Base-by-base conservation (phyloP, 2,888 invertebrate genomes). In the Masnerella sp. region DNA sequence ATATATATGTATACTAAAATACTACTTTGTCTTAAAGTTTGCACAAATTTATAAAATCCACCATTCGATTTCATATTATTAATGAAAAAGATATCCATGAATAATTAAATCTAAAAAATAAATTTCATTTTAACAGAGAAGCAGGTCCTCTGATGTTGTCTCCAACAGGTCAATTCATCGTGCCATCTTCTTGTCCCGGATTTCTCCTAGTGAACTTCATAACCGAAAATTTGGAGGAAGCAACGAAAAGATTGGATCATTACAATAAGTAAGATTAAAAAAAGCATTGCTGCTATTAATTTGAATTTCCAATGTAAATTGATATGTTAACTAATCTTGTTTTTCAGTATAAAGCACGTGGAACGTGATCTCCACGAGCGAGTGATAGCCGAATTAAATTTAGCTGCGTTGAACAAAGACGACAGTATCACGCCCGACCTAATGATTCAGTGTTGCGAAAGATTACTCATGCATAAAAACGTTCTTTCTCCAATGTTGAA, bases 111-210 rank as follows among this genome's bases (percentile, higher is more conserved):
- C 9, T 30, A 30, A 8, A 30, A 7, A 9, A 30, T 30, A 30
- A 15, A 14, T 7, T 22, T 22, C n/a, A n/a, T 43, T 34, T 34
- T 40, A 38, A 12, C 88, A 97, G 97, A 15, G 97, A 96, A 87
- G 95, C 97, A 2, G 97, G 97, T 0, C 97, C 97, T 0, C 85
- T 98, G 61, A 97, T 96, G 94, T 90, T 98, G 20, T 96, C 96
- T 8, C 96, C 96, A 0, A 96, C 96, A 2, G 98, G 97, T 2
- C 96, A 97, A 88, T 94, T 97, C 82, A 95, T 97, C 73, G 94
- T 96, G 0, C 97, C 98, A 9, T 93, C 96, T 0, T 95, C 96
- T 0, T 95, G 97, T 83, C 97, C 97, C 0, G 95, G 96, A 0
- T 92, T 93, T 78, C 91, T 97, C 76, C 89, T 97, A 54, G 91